Evolutionary conservation across 2,888 invertebrate species (phyloP), one percentile per base, ranked within the genome.

Genomic region (Platypus cylindrus): DNA sequence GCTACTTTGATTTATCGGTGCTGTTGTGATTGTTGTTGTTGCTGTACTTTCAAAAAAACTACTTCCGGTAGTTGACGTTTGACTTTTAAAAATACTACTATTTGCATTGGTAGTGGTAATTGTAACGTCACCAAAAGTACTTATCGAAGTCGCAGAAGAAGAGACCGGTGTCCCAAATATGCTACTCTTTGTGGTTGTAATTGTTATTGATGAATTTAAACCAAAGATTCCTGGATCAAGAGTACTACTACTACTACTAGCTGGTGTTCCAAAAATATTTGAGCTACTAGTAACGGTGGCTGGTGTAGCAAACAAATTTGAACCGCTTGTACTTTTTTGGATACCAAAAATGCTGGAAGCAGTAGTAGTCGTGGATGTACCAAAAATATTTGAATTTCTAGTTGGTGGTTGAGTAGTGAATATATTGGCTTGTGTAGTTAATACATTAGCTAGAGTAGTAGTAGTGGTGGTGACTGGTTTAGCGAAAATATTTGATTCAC

Each of bases 391-490:
- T 15, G 12, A 14, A 17, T 14, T 15, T 9, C 29, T 11, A 15
- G 2, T 16, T 9, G n/a, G 7, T 23, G 24, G 24, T 12, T n/a
- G n/a, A n/a, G 12, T 13, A 5, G 12, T 24, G 14, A 24, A n/a
- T n/a, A n/a, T n/a, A n/a, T n/a, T n/a, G n/a, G n/a, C n/a, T n/a
- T n/a, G n/a, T n/a, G n/a, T n/a, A n/a, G n/a, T n/a, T n/a, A n/a
- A n/a, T n/a, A n/a, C n/a, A n/a, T n/a, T n/a, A n/a, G n/a, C n/a
- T n/a, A n/a, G n/a, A 24, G 15, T 17, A 45, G 28, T 48, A 46
- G 56, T 41, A 44, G 55, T 52, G 41, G 44, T 50, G 45, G 52
- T 46, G n/a, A n/a, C n/a, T n/a, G n/a, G n/a, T n/a, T n/a, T 49
- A n/a, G n/a, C n/a, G n/a, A n/a, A n/a, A n/a, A n/a, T n/a, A n/a